Percentiles rank a stretch among this genome's conserved stretches.
phyloP scores from a whole-genome alignment of 1,140 invertebrate genomes.

The Drosophila lini region DNA sequence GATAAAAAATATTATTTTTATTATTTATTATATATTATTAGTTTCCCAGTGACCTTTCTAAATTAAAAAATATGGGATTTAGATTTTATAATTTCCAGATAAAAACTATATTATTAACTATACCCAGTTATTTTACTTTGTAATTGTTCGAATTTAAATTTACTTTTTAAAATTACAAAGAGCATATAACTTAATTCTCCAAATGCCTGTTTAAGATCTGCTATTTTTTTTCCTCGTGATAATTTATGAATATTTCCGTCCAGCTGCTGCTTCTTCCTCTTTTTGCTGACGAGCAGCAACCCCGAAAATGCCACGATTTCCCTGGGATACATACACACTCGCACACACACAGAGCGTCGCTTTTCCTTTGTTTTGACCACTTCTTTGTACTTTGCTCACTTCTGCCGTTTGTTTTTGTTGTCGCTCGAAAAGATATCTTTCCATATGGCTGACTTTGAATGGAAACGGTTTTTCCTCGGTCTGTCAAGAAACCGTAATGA shows the following conservation, averaged over 20 bases:
- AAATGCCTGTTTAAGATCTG: no score
- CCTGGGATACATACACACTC: conserved; percentile 35
- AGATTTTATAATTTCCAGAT: no score
- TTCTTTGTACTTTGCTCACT: conserved; percentile 50
- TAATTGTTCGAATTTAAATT: no score
- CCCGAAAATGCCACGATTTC: conserved; percentile 32
- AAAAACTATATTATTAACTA: no score
- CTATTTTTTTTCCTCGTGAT: no score
- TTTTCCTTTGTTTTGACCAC: conserved; percentile 60
- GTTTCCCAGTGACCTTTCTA: no score
- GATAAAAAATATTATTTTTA: no score
- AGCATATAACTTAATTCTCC: no score
- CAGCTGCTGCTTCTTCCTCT: conserved; percentile 11
- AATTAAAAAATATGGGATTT: no score
- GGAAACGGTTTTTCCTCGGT: conserved; percentile 46
- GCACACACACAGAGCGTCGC: conserved; percentile 25
- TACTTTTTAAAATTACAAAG: no score
- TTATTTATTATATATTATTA: no score
- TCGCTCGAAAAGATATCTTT: conserved; percentile 71
- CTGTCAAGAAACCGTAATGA: conserved; percentile 71
- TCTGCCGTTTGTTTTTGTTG: conserved; percentile 12
- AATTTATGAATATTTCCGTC: neutral
- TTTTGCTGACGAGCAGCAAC: conserved; percentile 15
- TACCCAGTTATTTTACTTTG: no score
- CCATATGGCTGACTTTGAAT: conserved; percentile 79